Base-by-base conservation (phyloP, 2,113 vertebrate genomes). In the Ancistrus triradiatus region DNA sequence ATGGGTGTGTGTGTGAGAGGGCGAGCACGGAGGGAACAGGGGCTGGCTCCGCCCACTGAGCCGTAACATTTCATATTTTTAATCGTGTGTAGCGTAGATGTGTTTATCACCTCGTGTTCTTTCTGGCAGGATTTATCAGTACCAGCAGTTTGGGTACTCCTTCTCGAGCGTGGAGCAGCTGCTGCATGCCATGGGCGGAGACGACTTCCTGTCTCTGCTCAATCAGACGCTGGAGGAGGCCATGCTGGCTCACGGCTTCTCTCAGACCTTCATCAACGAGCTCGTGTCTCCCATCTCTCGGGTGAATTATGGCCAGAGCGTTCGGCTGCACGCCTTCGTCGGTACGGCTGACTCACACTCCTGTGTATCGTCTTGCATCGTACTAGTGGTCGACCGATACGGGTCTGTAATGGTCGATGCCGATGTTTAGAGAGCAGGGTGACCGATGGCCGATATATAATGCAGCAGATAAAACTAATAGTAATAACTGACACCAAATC, bases 81-180 rank as follows among this genome's bases (percentile, higher is more conserved):
- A 4, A 31, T 31, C 1, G 1, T 1, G 37, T 10, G 37, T 40
- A 10, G 9, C 3, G 13, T 40, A 1, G 3, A 13, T 2, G 3
- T 40, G 37, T 40, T 10, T 10, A 1, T 7, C 31, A 1, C 31
- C 10, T 6, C 10, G 9, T 37, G 9, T 9, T 59, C 22, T 58
- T 7, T 6, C 42, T 11, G 18, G 1, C 79, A 98, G 95, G 84
- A 92, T 97, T 78, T 98, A 98, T 74, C 92, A 94, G 75, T 97
- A 91, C 75, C 96, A 98, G 78, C 87, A 92, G 59, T 88, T 89
- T 0, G 89, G 94, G 11, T 97, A 94, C 3, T 90, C 93, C 17
- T 98, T 98, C 86, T 90, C 93, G 71, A 94, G 70, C 1, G 86
- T 90, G 6, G 92, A 96, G 65, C 81, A 60, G 22, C 78, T 98